Base-by-base conservation (phyloP, 2,888 invertebrate species). In the Clanis bilineata region DNA sequence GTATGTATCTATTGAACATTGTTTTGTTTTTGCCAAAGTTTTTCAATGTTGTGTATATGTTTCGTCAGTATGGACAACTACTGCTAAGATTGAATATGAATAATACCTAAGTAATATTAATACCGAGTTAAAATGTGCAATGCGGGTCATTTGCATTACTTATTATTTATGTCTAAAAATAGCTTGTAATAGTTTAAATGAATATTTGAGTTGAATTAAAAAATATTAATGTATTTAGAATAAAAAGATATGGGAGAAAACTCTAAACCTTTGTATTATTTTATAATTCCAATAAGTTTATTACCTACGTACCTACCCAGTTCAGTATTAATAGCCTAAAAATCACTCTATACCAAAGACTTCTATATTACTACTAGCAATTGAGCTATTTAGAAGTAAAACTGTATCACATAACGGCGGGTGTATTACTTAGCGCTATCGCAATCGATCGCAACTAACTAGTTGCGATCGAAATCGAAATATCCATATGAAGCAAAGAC, bases 151-250 rank as follows among this genome's bases (percentile, higher is more conserved):
- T 80, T 89, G 91, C 89, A 90, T 88, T 79, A 90, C 90, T 90
- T 88, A 84, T 83, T 89, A 87, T 91, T 90, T 91, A 89, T 90
- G 90, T 90, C 90, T 84, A 86, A 86, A 86, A 87, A 90, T 92
- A 92, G 92, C 92, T 90, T 92, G 87, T 92, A 92, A 91, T 91
- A 92, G 92, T 91, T 90, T 90, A 87, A 91, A 88, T 88, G 82
- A 90, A 88, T 86, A 90, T 90, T 91, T 92, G 89, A 91, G 90
- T 91, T 92, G 90, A 87, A 87, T 88, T 90, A 89, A 88, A 90
- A 83, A 92, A 92, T 90, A 92, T 92, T 91, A 92, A 92, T 92
- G 92, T 92, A 92, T 92, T 90, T 92, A 92, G 92, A 92, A 90
- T 92, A 91, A 92, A 90, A 91, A 91, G 90, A 90, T 88, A 90